Percentiles rank a stretch among this genome's conserved stretches.
These are phyloP conservation scores for Pollenia labialis DNA, from an alignment of 2,888 invertebrate species.

Conservation along the genomic window DNA sequence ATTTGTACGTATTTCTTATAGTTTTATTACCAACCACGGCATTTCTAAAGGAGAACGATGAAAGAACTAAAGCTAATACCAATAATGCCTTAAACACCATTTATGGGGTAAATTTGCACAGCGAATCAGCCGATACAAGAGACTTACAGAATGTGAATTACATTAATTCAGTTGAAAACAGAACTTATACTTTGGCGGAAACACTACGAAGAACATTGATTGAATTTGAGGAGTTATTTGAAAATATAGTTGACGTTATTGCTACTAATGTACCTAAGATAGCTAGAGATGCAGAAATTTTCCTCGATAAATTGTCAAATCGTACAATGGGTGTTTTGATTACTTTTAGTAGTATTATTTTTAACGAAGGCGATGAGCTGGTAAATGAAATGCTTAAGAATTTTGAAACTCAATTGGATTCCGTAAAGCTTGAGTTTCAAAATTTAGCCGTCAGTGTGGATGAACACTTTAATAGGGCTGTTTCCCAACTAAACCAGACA, in stretches of 20 bases:
- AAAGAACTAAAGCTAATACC: not conserved
- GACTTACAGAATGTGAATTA: not conserved
- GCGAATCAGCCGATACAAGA: not conserved
- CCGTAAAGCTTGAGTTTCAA: constrained; percentile 73
- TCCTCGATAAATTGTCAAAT: constrained; percentile 72
- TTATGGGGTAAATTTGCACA: not conserved
- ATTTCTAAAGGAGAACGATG: not conserved
- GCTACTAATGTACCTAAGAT: constrained; percentile 65
- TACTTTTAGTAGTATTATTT: constrained; percentile 71
- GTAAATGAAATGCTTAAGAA: constrained; percentile 72
- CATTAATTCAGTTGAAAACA: not conserved
- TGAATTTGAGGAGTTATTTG: constrained; percentile 69
- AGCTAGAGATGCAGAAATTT: constrained; percentile 62
- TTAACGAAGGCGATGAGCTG: constrained; percentile 71
- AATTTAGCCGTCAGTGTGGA: constrained; percentile 74
- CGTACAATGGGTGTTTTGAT: constrained; percentile 73
- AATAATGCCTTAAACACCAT: not conserved
- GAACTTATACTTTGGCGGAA: constrained; percentile 27
- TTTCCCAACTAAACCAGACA: constrained; percentile 77
- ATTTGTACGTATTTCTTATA: not conserved
- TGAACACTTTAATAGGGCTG: constrained; percentile 75
- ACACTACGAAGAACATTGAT: constrained; percentile 54
- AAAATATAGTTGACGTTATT: constrained; percentile 61
- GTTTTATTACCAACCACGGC: constrained; percentile 27
- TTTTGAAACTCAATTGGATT: constrained; percentile 71